Evolutionary conservation across 2,797 vertebrate genomes (phyloP), one percentile per base, ranked within the genome.

Genomic region (Sebastes itinus): DNA sequence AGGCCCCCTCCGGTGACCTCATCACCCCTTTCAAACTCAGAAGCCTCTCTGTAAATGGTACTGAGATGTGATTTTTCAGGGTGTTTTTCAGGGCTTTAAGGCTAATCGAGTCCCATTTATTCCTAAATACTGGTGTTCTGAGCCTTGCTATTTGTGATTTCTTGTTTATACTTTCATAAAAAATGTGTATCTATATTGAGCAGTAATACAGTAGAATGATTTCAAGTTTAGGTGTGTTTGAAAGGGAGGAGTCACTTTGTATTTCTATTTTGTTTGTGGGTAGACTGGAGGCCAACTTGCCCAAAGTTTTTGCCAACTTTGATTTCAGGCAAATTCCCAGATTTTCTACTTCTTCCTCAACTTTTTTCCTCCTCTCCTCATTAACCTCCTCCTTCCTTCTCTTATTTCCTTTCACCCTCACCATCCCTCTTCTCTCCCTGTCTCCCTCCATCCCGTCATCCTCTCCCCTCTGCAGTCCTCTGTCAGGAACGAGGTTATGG

Each of bases 401-500:
- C 16, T n/a, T 20, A 1, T 64, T n/a, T 30, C 16, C 10, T 56
- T 30, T 42, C 6, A 3, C 18, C 11, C 38, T 28, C 25, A 46
- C 32, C 14, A 4, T 76, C 70, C 27, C 62, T 75, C 54, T 20
- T 22, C 49, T 63, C 76, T 56, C 30, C 42, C 49, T 28, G 5
- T 28, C 64, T 46, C 33, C 58, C 70, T 67, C 33, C 56, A n/a
- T 82, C 64, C 38, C 42, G 18, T 42, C 66, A 20, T 75, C 60
- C 49, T 22, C 6, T 54, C 49, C 84, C 89, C 93, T 85, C 85
- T 92, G 80, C 95, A 99, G 99, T 99, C 99, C 81, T 99, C 98
- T 90, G 98, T 99, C 95, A 97, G 98, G 93, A 99, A 99, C 90
- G 98, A 99, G 96, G 99, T 99, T 88, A 99, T 99, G 98, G 99